phyloP scores from a whole-genome alignment of 2,888 invertebrate species.

The Thymelicus acteon region DNA sequence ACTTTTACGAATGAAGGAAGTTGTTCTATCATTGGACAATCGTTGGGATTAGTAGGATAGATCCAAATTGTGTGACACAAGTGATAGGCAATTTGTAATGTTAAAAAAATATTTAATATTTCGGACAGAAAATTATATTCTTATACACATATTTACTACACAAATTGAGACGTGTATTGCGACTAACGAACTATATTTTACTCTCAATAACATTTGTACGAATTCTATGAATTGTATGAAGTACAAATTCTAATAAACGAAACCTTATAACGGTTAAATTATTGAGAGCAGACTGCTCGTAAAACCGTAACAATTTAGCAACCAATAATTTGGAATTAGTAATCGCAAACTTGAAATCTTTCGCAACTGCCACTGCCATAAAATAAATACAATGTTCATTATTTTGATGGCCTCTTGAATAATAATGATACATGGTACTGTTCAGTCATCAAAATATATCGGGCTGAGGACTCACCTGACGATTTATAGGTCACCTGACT shows the following conservation, averaged over 20 bases:
- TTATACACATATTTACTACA: too few relatives aligned
- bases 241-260: not conserved
- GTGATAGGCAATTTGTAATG: too few relatives aligned
- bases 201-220: not conserved
- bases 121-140: too few relatives aligned
- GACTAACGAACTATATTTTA: not conserved
- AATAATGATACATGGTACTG: conserved; percentile 24
- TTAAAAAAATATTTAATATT: too few relatives aligned
- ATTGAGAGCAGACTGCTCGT: conserved; percentile 24
- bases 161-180: not conserved
- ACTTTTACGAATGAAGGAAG: too few relatives aligned
- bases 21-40: too few relatives aligned
- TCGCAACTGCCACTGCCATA: conserved; percentile 22
- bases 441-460: conserved; percentile 24
- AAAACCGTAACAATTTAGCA: conserved; percentile 19
- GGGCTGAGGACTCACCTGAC: conserved; percentile 46
- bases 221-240: too few relatives aligned
- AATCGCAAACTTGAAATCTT: conserved; percentile 19
- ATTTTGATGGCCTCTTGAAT: conserved; percentile 42
- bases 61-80: too few relatives aligned
- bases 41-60: too few relatives aligned
- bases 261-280: conserved; percentile 15
- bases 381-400: conserved; percentile 36
- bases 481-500: conserved; percentile 68
- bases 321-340: conserved; percentile 28